Conservation (phyloP, 2,797 vertebrate species). For the Acridotheres tristis region DNA sequence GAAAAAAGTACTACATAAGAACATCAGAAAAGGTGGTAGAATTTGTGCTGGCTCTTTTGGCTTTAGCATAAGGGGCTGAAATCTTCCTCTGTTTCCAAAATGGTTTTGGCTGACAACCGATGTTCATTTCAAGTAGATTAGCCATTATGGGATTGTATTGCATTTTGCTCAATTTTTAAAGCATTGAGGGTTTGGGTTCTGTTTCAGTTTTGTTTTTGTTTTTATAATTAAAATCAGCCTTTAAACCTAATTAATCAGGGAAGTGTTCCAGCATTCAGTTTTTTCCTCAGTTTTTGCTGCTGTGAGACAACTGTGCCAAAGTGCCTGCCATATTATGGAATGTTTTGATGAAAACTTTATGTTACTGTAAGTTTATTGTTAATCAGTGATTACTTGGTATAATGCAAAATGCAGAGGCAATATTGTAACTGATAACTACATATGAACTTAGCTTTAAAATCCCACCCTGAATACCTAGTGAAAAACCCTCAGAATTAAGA, state of each 20-base stretch:
- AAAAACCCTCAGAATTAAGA: background rate
- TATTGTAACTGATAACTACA: background rate
- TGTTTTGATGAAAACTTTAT: background rate
- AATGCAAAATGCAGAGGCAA: background rate
- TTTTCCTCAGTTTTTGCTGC: background rate
- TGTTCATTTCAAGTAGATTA: background rate
- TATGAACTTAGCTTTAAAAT: background rate
- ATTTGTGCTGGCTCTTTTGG: background rate
- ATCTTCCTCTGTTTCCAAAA: background rate
- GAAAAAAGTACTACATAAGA: background rate
- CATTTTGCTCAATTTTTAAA: background rate
- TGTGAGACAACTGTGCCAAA: background rate
- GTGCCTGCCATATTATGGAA: background rate
- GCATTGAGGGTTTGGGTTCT: accelerated
- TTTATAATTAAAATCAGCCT: background rate
- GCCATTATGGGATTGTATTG: background rate
- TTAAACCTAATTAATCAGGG: background rate
- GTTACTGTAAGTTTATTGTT: background rate
- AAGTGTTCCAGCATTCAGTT: background rate
- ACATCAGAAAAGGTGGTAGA: background rate
- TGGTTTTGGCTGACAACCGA: background rate
- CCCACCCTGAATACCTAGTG: background rate
- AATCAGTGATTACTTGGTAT: background rate
- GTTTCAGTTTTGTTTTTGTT: background rate
- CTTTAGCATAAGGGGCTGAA: background rate